Evolutionary conservation across 2,797 vertebrate genomes (phyloP), one percentile per base, ranked within the genome.

Genomic region (Siniperca undulata): DNA sequence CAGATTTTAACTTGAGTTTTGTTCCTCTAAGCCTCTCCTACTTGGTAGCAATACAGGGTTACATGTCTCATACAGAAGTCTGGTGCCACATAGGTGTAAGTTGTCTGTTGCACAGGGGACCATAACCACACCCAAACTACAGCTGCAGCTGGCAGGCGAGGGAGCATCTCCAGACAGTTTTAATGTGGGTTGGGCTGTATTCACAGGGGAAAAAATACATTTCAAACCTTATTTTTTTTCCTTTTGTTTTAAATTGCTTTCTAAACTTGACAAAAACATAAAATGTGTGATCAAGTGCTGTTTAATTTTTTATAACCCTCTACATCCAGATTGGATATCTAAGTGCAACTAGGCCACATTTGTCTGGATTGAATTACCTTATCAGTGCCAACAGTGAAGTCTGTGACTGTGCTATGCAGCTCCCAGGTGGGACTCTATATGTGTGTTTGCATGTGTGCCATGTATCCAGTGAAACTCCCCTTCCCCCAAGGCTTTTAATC

Each of bases 341-440:
- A 13, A 34, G 85, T 56, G 42, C 52, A 10, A 73, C n/a, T 24
- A 12, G 13, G 48, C 66, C 80, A 71, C 40, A 78, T 83, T 82
- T 66, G 70, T 56, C 1, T 67, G 67, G 72, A 61, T 88, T 12
- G 1, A 16, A 73, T 88, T 81, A 73, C 83, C 14, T 22, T 24
- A 55, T 78, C 69, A 71, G 83, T 48, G 83, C 81, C 88, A 85
- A 73, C 55, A 77, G 71, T 81, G 53, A 74, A 44, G 85, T 80
- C 77, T 81, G 80, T 70, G 70, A 38, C 77, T 81, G 77, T 78
- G 83, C 82, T 74, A 65, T 81, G 77, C 73, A 72, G 74, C 77
- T 92, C 89, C 89, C 93, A 77, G 79, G 56, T 90, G 90, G 83
- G 86, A 77, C 64, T 77, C 13, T 73, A 36, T 73, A 36, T 74